Evolutionary conservation across 2,797 vertebrate genomes (phyloP).

Genomic region (Merluccius polli): DNA sequence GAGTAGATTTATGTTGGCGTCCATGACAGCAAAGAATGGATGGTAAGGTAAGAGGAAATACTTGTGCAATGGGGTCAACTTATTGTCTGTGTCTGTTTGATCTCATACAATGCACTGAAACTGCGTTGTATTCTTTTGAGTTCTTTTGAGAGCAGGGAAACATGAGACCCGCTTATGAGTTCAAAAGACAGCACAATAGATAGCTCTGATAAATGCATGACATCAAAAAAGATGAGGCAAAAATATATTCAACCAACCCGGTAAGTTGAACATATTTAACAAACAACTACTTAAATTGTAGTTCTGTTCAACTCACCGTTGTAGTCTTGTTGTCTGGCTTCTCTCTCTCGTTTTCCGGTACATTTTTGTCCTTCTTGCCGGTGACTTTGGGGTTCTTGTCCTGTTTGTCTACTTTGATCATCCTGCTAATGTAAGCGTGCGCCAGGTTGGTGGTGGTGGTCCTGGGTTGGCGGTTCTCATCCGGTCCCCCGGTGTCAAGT

Average conservation of each 20-base stretch:
- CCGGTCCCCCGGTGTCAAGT: slow-evolving; percentile 58
- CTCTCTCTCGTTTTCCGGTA: slow-evolving; percentile 71
- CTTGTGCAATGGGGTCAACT: slow-evolving; percentile 60
- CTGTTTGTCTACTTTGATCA: slow-evolving; percentile 93
- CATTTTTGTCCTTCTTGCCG: slow-evolving; percentile 56
- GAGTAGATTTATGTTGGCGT: slow-evolving; percentile 27
- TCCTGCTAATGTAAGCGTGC: slow-evolving; percentile 87
- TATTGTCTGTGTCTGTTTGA: slow-evolving; percentile 59
- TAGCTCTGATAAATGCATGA: slow-evolving; percentile 16
- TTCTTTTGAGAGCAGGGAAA: slow-evolving; percentile 54
- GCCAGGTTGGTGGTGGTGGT: slow-evolving; percentile 72
- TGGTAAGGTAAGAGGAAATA: slow-evolving; percentile 49
- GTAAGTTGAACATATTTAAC: too few relatives aligned
- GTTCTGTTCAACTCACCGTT: slow-evolving; percentile 64
- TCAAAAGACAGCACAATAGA: slow-evolving; percentile 38
- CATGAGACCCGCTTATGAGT: slow-evolving; percentile 44
- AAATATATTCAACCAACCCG: neutral
- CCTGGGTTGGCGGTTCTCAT: slow-evolving; percentile 70
- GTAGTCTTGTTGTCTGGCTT: slow-evolving; percentile 71
- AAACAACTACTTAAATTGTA: neutral
- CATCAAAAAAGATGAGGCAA: neutral
- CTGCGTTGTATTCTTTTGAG: slow-evolving; percentile 52
- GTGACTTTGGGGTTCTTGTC: slow-evolving; percentile 79
- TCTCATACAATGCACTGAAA: slow-evolving; percentile 54
- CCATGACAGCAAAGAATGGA: slow-evolving; percentile 45